Evolutionary conservation across 2,113 vertebrate species (phyloP).

Genomic region (Rhinolophus sinicus): DNA sequence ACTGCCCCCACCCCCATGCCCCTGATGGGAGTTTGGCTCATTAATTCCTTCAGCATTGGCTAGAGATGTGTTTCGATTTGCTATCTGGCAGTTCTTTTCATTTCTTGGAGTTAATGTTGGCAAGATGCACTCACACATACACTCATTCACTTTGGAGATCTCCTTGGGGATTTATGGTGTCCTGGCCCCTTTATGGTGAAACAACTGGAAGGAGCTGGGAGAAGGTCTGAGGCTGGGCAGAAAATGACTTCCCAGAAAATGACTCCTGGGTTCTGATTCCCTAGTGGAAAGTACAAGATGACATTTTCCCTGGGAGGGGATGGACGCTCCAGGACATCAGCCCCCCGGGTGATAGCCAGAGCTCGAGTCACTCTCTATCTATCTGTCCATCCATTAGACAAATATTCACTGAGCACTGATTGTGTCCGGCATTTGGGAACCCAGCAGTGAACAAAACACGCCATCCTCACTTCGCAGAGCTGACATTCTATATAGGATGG

Average conservation of each 20-base stretch:
- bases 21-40: background rate
- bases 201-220: background rate
- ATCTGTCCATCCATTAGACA: background rate
- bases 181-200: no score
- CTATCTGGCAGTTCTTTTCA: slow-evolving; percentile 58
- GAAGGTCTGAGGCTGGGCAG: background rate
- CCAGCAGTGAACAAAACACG: rapidly evolving
- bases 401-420: background rate
- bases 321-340: background rate
- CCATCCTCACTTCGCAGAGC: background rate
- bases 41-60: background rate
- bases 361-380: background rate
- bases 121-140: background rate
- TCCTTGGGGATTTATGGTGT: background rate
- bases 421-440: background rate
- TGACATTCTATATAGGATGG: background rate
- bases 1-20: rapidly evolving
- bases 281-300: background rate
- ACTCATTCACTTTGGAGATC: background rate
- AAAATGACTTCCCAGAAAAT: rapidly evolving
- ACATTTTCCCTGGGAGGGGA: background rate
- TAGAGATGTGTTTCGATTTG: slow-evolving; percentile 28
- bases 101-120: slow-evolving; percentile 49
- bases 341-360: background rate
- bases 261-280: background rate